phyloP scores from a whole-genome alignment of 2,797 vertebrate species.

The Sus cebifrons region DNA sequence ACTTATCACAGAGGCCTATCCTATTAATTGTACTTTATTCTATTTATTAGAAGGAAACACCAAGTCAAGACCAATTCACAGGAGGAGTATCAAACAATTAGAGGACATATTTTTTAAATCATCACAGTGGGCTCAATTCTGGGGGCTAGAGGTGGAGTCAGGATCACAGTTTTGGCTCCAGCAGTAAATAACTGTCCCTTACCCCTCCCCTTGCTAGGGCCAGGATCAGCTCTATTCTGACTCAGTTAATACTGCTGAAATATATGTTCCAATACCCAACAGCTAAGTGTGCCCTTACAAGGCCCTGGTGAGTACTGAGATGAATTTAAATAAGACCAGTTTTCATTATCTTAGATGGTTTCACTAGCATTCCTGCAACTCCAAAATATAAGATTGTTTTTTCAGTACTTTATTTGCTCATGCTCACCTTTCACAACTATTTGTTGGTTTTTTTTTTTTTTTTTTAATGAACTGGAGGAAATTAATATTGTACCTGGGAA shows the following conservation, averaged over 20 bases:
- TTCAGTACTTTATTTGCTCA: not conserved
- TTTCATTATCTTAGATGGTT: constrained; percentile 42
- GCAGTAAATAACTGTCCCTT: not conserved
- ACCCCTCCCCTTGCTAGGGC: not conserved
- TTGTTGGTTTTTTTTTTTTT: not conserved
- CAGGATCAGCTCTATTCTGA: not conserved
- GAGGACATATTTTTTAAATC: not conserved
- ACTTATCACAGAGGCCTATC: not conserved
- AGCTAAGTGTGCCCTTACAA: not conserved
- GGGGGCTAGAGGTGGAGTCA: not conserved
- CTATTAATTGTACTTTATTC: not conserved
- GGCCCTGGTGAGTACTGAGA: not conserved
- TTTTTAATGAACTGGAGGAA: not conserved
- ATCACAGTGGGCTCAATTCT: not conserved
- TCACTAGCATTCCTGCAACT: not conserved
- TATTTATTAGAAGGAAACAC: not conserved
- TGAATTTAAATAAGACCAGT: not conserved
- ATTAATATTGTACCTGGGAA: not conserved
- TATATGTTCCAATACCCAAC: not conserved
- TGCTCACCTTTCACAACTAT: not conserved
- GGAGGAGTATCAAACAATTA: not conserved
- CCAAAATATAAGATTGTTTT: not conserved
- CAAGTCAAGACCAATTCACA: not conserved
- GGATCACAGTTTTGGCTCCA: not conserved
- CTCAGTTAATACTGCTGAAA: not conserved